These are phyloP conservation scores for Deroplatys truncata DNA, from an alignment of 2,888 invertebrate species.

Conservation along the genomic window DNA sequence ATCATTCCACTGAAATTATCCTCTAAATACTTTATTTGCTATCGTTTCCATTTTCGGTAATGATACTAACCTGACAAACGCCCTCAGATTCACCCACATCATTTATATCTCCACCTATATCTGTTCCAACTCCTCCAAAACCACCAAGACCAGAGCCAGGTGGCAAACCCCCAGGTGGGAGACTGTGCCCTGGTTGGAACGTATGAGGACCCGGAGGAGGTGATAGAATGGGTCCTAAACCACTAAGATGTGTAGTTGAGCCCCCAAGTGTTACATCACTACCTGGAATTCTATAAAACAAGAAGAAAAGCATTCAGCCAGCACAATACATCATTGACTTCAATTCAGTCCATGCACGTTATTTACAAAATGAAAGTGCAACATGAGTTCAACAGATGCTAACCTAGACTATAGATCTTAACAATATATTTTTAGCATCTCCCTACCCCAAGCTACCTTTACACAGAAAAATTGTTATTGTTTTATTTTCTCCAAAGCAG, in stretches of 20 bases:
- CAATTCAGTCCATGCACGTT: too few species aligned
- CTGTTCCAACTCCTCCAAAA: neutral
- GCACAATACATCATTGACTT: too few species aligned
- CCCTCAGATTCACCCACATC: conserved; percentile 5
- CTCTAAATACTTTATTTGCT: too few species aligned
- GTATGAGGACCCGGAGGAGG: conserved; percentile 25
- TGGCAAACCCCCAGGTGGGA: conserved; percentile 19
- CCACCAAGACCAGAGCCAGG: neutral
- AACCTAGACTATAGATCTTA: too few species aligned
- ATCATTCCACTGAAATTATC: too few species aligned
- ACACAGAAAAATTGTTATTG: too few species aligned
- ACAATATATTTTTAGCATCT: too few species aligned
- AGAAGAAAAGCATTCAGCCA: neutral
- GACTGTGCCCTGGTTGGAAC: conserved; percentile 24
- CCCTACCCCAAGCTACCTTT: too few species aligned
- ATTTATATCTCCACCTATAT: neutral
- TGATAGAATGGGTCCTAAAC: conserved; percentile 22
- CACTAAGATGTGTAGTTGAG: neutral
- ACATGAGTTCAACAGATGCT: too few species aligned
- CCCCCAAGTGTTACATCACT: neutral
- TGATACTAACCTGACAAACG: conserved; percentile 10
- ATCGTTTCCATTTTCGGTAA: neutral
- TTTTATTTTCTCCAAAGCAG: too few species aligned
- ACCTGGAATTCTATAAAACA: neutral
- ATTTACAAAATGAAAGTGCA: too few species aligned